Conservation (phyloP, 2,797 vertebrate genomes). For the Gorsachius magnificus region DNA sequence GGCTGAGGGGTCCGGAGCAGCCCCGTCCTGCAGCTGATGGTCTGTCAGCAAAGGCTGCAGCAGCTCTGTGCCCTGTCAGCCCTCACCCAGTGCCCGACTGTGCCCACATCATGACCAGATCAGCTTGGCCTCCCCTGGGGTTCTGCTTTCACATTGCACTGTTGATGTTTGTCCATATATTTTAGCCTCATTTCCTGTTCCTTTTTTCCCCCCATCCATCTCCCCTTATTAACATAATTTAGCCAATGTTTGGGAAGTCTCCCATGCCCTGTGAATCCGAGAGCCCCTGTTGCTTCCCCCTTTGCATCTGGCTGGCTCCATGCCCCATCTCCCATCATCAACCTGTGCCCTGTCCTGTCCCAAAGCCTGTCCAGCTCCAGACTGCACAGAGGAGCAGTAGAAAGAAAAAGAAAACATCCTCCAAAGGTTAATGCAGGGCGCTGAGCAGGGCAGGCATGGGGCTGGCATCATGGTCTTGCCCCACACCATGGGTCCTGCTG, state of each 20-base stretch:
- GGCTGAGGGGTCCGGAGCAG: neutral
- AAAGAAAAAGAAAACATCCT: neutral
- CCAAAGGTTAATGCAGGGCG: neutral
- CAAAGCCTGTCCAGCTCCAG: neutral
- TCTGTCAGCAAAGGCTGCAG: neutral
- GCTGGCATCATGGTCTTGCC: neutral
- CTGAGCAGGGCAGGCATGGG: neutral
- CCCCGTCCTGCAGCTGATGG: neutral
- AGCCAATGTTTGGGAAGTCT: neutral
- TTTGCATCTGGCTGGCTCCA: fast-evolving
- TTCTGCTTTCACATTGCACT: neutral
- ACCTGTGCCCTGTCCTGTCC: neutral
- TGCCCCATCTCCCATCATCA: neutral
- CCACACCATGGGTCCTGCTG: neutral
- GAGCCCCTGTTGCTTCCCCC: neutral
- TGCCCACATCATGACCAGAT: fast-evolving
- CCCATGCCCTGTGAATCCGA: fast-evolving
- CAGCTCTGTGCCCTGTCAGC: neutral
- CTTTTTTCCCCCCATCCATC: neutral
- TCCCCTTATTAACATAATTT: neutral
- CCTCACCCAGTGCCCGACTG: fast-evolving
- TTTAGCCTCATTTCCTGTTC: neutral
- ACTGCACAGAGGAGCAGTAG: fast-evolving
- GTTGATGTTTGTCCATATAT: neutral
- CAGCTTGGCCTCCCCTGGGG: too few species aligned